A percentile compares a stretch with the other conserved stretches of the same genome.
These are phyloP conservation scores for Acanthiza pusilla DNA, from an alignment of 2,797 vertebrate genomes.

Conservation along the genomic window DNA sequence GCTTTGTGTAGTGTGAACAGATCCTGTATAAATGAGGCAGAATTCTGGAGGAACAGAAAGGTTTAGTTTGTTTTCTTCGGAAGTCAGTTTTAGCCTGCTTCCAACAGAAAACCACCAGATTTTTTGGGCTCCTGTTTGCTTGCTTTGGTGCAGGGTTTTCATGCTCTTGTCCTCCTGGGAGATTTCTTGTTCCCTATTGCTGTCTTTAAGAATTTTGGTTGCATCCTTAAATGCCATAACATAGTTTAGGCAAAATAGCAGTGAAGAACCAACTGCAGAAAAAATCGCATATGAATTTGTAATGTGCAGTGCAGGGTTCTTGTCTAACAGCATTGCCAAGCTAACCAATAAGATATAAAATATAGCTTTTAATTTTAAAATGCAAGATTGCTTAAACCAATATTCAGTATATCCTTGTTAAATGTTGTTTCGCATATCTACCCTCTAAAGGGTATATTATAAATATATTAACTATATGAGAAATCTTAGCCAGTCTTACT, in stretches of 20 bases:
- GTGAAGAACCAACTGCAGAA: not conserved
- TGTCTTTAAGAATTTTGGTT: not conserved
- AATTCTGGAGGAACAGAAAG: not conserved
- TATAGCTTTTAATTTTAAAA: not conserved
- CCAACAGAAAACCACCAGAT: not conserved
- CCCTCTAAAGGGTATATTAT: not conserved
- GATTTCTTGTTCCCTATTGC: not conserved
- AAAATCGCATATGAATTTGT: not conserved
- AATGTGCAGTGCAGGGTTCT: not conserved
- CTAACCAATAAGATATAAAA: not conserved
- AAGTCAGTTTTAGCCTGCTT: not conserved
- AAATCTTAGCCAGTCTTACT: not conserved
- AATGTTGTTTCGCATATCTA: not conserved
- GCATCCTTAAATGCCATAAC: not conserved
- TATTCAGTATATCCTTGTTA: not conserved
- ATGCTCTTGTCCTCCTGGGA: not conserved
- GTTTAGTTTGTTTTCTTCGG: not conserved
- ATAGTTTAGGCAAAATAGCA: not conserved
- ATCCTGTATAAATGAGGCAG: not conserved
- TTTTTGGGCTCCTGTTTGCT: not conserved
- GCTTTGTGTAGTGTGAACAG: not conserved
- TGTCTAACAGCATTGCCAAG: not conserved
- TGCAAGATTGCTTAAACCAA: not conserved
- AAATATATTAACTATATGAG: not conserved
- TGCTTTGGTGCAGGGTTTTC: not conserved